A percentile compares a stretch with the other conserved stretches of the same genome.
Evolutionary conservation across 2,888 invertebrate species (phyloP).

Genomic region (Craniophora ligustri): DNA sequence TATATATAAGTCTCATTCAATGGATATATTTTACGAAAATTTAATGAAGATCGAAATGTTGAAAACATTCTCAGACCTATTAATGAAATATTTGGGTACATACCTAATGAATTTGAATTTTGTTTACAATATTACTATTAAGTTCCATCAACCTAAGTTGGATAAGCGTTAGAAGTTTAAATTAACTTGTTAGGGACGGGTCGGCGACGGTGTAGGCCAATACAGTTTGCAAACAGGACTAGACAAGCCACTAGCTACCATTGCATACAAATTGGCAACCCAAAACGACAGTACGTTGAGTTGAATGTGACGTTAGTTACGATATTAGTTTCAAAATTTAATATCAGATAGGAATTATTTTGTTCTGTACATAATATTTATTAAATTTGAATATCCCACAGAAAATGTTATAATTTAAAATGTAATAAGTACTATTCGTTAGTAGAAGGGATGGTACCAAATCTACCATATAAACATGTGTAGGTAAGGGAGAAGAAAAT

Average conservation of each 20-base stretch:
- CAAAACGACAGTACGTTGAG: slow-evolving; percentile 66
- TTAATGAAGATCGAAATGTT: background rate
- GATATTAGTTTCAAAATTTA: slow-evolving; percentile 24
- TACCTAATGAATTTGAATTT: slow-evolving; percentile 63
- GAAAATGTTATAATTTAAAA: no score
- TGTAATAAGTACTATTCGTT: no score
- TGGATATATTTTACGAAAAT: no score
- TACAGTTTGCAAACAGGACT: slow-evolving; percentile 73
- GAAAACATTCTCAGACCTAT: background rate
- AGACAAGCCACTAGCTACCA: slow-evolving; percentile 58
- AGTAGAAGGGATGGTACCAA: no score
- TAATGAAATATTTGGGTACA: slow-evolving; percentile 10
- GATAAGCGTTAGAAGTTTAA: slow-evolving; percentile 81
- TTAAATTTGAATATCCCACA: no score
- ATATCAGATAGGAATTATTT: no score
- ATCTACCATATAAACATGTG: no score
- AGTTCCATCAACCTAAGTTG: slow-evolving; percentile 72
- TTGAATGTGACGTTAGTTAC: slow-evolving; percentile 56
- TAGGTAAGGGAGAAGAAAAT: no score
- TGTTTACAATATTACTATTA: slow-evolving; percentile 71
- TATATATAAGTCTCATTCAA: no score
- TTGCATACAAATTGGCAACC: slow-evolving; percentile 77
- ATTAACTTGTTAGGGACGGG: slow-evolving; percentile 79
- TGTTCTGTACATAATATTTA: no score
- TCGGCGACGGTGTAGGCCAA: slow-evolving; percentile 58